phyloP scores from a whole-genome alignment of 2,888 invertebrate genomes.

The Brachyptera risi region DNA sequence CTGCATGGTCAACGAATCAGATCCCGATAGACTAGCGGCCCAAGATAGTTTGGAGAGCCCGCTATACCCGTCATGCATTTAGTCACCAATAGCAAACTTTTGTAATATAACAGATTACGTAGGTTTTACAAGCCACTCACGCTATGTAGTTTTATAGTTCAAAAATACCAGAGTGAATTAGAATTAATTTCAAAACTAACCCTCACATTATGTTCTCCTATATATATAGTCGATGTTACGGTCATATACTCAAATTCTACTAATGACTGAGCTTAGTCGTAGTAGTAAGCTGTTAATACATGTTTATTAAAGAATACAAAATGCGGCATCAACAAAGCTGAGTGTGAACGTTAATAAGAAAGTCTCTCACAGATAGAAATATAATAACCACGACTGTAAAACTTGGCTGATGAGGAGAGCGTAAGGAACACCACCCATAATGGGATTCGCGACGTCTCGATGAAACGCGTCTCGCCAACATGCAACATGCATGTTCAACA shows the following conservation, averaged over 20 bases:
- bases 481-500: no score
- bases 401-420: no score
- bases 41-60: no score
- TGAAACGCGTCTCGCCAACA: no score
- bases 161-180: not conserved
- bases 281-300: not conserved
- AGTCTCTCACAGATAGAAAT: not conserved
- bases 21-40: no score
- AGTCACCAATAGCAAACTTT: no score
- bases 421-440: no score
- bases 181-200: not conserved
- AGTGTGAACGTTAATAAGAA: not conserved
- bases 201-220: not conserved
- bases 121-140: not conserved
- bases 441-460: no score
- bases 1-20: no score
- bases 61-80: no score
- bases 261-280: not conserved
- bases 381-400: not conserved
- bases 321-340: not conserved
- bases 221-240: no score
- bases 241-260: not conserved
- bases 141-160: not conserved
- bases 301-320: not conserved
- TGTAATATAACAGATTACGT: no score